A percentile compares a stretch with the other conserved stretches of the same genome.
phyloP scores from a whole-genome alignment of 2,113 vertebrate genomes.

The Zapornia atra region DNA sequence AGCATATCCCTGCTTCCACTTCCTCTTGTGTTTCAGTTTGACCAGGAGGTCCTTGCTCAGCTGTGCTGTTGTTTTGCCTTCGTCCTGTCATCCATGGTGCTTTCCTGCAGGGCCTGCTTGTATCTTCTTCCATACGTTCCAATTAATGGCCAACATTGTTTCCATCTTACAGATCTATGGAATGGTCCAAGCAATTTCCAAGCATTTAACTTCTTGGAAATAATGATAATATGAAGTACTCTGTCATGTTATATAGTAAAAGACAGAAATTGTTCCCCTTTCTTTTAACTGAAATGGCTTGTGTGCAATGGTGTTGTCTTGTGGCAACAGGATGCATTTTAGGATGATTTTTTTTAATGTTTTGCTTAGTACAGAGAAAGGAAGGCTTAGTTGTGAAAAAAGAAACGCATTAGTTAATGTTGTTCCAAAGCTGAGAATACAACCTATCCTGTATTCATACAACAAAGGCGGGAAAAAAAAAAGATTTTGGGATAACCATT shows the following conservation, averaged over 20 bases:
- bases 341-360: not conserved
- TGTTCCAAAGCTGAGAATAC: not conserved
- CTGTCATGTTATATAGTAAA: not conserved
- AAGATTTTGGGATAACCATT: not conserved
- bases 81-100: not conserved
- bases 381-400: not conserved
- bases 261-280: not conserved
- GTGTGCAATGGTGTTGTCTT: not conserved
- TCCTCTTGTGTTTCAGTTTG: not conserved
- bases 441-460: not conserved
- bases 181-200: not conserved
- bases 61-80: not conserved
- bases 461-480: not conserved
- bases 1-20: not conserved
- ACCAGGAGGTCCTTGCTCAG: not conserved
- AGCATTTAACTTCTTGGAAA: not conserved
- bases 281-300: not conserved
- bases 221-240: not conserved
- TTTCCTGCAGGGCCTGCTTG: not conserved
- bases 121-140: not conserved
- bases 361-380: not conserved
- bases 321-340: not conserved
- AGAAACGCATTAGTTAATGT: not conserved
- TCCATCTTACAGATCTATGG: not conserved
- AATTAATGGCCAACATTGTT: not conserved